Conservation (phyloP, 2,797 vertebrate species). For the Tokudaia tokunoshimensis region DNA sequence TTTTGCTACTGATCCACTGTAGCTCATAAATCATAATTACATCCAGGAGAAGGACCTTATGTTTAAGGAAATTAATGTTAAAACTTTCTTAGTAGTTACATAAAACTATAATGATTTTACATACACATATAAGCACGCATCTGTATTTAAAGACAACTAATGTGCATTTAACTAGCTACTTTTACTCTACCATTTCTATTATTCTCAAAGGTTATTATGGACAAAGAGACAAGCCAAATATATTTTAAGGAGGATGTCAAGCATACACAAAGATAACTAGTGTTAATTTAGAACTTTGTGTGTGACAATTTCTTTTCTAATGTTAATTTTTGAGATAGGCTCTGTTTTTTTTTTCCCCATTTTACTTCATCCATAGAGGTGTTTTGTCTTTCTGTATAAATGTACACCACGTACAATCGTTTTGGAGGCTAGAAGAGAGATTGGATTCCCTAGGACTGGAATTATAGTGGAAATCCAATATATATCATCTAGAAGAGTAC, state of each 20-base stretch:
- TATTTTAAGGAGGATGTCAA: not conserved
- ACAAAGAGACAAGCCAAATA: not conserved
- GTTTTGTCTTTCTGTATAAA: not conserved
- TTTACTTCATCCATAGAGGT: not conserved
- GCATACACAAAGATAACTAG: not conserved
- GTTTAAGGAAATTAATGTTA: constrained; percentile 64
- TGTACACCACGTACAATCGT: not conserved
- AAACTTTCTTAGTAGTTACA: constrained; percentile 21
- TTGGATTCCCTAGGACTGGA: not conserved
- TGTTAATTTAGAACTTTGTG: not conserved
- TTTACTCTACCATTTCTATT: constrained; percentile 7
- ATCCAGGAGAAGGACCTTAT: constrained; percentile 10
- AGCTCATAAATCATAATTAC: constrained; percentile 67
- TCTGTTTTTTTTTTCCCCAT: not conserved
- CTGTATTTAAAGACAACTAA: not conserved
- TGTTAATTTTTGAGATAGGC: not conserved
- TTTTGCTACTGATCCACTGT: constrained; percentile 57
- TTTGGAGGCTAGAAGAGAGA: not conserved
- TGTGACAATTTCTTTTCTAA: not conserved
- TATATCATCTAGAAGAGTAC: not conserved
- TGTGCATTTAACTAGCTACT: constrained; percentile 28
- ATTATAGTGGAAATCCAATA: not conserved
- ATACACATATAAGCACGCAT: not conserved
- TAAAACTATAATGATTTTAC: not conserved
- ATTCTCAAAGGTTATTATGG: not conserved